These are phyloP conservation scores for Hormiphora californensis DNA, from an alignment of 37 sponge, comb jelly and placozoan genomes.

Conservation along the genomic window DNA sequence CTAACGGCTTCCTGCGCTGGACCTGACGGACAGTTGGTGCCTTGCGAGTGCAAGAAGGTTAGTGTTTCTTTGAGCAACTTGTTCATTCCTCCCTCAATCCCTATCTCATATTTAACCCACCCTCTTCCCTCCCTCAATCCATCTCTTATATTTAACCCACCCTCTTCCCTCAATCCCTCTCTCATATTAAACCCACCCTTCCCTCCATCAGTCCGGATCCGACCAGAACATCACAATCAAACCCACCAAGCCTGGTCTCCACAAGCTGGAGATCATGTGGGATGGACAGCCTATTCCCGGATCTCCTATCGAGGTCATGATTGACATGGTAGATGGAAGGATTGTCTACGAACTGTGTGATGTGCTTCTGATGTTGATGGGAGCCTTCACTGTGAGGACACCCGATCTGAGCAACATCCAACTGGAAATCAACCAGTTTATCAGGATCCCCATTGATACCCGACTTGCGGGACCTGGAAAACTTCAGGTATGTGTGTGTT, in stretches of 20 bases:
- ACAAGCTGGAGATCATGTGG: constrained; percentile 48
- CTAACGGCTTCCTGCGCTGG: constrained; percentile 40
- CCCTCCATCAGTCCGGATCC: neutral
- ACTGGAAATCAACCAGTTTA: constrained; percentile 49
- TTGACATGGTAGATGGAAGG: constrained; percentile 40
- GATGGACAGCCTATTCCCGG: constrained; percentile 50
- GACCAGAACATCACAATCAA: constrained; percentile 50
- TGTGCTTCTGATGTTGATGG: constrained; percentile 34
- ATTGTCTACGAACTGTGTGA: constrained; percentile 39
- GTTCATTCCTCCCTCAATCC: no score
- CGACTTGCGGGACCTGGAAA: constrained; percentile 53
- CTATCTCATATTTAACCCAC: no score
- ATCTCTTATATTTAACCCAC: no score
- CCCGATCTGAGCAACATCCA: constrained; percentile 54
- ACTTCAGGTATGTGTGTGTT: constrained; percentile 43
- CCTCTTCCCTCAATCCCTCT: no score
- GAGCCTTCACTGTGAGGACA: constrained; percentile 46
- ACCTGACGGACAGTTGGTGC: constrained; percentile 50
- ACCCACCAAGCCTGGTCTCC: constrained; percentile 47
- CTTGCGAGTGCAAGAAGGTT: constrained; percentile 50
- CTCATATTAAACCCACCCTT: no score
- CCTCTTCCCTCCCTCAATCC: no score
- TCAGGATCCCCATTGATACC: constrained; percentile 37
- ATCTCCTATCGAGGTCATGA: constrained; percentile 48
- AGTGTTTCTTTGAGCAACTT: no score